Conservation (phyloP, 2,797 vertebrate species). For the Neoniphon sammara region DNA sequence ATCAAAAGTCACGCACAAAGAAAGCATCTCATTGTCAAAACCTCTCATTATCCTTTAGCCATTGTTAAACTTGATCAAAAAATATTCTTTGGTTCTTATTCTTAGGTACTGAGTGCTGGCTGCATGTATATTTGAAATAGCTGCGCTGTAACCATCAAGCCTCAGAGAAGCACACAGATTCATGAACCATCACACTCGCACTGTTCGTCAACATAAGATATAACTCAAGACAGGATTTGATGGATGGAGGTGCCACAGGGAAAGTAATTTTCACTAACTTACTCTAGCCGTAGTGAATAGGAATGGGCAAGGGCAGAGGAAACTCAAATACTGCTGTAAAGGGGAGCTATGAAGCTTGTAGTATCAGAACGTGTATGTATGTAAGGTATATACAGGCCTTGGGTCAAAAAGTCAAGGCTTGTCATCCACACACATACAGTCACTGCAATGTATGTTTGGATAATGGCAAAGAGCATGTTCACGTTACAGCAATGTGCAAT, state of each 20-base stretch:
- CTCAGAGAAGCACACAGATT: slow-evolving; percentile 36
- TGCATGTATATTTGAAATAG: slow-evolving; percentile 53
- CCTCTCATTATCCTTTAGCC: slow-evolving; percentile 39
- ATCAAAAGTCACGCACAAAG: slow-evolving; percentile 7
- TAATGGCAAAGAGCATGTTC: slow-evolving; percentile 1
- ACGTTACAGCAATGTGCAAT: too few relatives aligned
- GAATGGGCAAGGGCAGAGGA: slow-evolving; percentile 16
- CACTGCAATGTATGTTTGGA: slow-evolving; percentile 19
- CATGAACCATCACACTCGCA: slow-evolving; percentile 44
- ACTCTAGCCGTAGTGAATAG: slow-evolving; percentile 51
- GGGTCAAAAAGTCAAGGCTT: slow-evolving; percentile 9
- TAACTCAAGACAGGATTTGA: slow-evolving; percentile 54
- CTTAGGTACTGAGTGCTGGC: slow-evolving; percentile 13
- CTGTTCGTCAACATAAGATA: slow-evolving; percentile 66
- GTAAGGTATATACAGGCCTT: slow-evolving; percentile 8
- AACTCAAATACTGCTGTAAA: slow-evolving; percentile 1
- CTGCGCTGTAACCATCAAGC: slow-evolving; percentile 3
- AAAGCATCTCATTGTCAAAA: slow-evolving; percentile 40
- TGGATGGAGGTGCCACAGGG: slow-evolving; percentile 66
- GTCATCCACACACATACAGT: slow-evolving; percentile 16
- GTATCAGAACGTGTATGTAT: not conserved
- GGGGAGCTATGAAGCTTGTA: slow-evolving; percentile 4
- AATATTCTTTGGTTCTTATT: not conserved
- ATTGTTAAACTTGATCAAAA: slow-evolving; percentile 48
- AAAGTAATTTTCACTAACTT: slow-evolving; percentile 62